These are phyloP conservation scores for Tetramorium parvispinum DNA, from an alignment of 1,140 invertebrate genomes.

Conservation along the genomic window DNA sequence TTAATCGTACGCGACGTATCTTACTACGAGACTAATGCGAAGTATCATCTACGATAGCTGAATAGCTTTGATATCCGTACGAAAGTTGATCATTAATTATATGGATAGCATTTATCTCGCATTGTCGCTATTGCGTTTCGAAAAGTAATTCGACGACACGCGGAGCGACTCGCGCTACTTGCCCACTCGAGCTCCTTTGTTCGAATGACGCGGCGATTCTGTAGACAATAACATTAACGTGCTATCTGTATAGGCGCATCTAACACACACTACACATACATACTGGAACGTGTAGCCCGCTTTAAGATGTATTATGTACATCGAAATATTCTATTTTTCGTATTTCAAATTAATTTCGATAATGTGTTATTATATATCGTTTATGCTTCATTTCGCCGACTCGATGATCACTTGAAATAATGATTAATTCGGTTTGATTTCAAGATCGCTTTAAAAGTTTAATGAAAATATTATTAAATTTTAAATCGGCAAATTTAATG, in stretches of 20 bases:
- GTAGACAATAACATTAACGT: too few relatives aligned
- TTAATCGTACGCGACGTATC: background rate
- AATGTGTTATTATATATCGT: background rate
- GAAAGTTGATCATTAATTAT: background rate
- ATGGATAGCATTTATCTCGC: background rate
- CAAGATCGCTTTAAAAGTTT: background rate
- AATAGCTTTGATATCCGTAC: background rate
- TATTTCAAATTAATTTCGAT: background rate
- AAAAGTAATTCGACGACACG: background rate
- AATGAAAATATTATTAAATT: background rate
- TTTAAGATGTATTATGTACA: background rate
- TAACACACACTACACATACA: too few relatives aligned
- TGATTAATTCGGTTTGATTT: background rate
- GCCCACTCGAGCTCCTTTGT: background rate
- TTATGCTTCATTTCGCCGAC: background rate
- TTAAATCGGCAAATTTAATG: background rate
- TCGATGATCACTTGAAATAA: background rate
- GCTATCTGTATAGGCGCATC: too few relatives aligned
- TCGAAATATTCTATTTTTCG: background rate
- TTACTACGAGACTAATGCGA: background rate
- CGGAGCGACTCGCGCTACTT: background rate
- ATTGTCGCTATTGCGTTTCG: background rate
- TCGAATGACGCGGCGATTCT: background rate
- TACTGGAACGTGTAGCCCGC: too few relatives aligned
- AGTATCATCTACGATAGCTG: background rate